phyloP scores from a whole-genome alignment of 2,797 vertebrate species.

The Euthynnus affinis region DNA sequence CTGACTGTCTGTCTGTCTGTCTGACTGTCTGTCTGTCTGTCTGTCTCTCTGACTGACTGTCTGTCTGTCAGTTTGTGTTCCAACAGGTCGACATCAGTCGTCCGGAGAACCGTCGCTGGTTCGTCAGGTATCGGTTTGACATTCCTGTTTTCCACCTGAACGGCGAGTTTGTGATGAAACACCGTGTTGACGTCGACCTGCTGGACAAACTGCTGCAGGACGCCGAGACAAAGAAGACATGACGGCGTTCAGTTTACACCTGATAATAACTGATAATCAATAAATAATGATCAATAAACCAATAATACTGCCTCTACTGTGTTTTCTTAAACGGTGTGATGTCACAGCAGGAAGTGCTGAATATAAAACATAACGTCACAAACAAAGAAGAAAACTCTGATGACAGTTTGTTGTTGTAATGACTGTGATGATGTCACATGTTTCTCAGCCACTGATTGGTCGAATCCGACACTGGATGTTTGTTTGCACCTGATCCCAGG shows the following conservation, averaged over 20 bases:
- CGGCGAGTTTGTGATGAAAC: slow-evolving; percentile 75
- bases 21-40: neutral
- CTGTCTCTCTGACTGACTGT: too few relatives aligned
- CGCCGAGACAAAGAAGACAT: neutral
- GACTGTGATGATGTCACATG: too few relatives aligned
- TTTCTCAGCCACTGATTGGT: too few relatives aligned
- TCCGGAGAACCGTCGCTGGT: slow-evolving; percentile 68
- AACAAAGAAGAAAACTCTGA: too few relatives aligned
- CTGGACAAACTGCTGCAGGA: slow-evolving; percentile 68
- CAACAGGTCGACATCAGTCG: slow-evolving; percentile 75
- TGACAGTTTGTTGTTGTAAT: too few relatives aligned
- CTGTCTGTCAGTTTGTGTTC: slow-evolving; percentile 65
- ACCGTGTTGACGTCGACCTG: slow-evolving; percentile 53
- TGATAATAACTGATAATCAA: slow-evolving; percentile 7
- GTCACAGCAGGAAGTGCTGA: neutral
- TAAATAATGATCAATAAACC: slow-evolving; percentile 34
- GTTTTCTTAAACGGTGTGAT: slow-evolving; percentile 10
- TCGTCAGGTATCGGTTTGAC: slow-evolving; percentile 69
- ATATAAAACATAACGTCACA: too few relatives aligned
- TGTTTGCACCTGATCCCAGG: slow-evolving; percentile 25
- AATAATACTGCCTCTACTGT: neutral
- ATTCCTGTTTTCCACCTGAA: slow-evolving; percentile 79
- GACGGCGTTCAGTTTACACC: neutral
- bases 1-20: neutral
- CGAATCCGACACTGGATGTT: too few relatives aligned